These are phyloP conservation scores for Thunnus maccoyii DNA, from an alignment of 2,113 vertebrate genomes.

Conservation along the genomic window DNA sequence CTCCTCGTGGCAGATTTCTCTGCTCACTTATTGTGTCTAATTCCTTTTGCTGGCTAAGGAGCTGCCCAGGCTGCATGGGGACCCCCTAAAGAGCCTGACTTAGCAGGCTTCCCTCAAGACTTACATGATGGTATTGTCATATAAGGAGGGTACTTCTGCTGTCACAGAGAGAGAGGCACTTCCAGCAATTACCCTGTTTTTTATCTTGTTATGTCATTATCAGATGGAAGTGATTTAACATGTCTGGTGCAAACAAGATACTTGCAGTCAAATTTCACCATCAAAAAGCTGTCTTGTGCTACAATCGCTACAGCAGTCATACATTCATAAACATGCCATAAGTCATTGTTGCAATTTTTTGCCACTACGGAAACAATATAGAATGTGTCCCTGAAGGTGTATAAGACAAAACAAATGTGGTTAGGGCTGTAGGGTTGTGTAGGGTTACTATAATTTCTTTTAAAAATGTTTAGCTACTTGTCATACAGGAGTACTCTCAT, in stretches of 20 bases:
- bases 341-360: conserved; percentile 53
- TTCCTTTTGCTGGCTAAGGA: conserved; percentile 55
- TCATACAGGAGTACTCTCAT: conserved; percentile 41
- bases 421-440: not conserved
- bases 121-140: conserved; percentile 40
- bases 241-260: conserved; percentile 39
- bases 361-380: not conserved
- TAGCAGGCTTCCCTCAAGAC: conserved; percentile 41
- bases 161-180: conserved; percentile 29
- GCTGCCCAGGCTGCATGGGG: conserved; percentile 18
- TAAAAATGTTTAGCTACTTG: conserved; percentile 39
- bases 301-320: conserved; percentile 20
- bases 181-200: conserved; percentile 15
- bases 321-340: conserved; percentile 61
- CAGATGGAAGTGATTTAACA: conserved; percentile 20
- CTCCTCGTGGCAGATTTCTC: conserved; percentile 64
- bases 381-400: conserved; percentile 7
- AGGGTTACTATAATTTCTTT: conserved; percentile 23
- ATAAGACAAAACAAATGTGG: conserved; percentile 35
- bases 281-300: conserved; percentile 35
- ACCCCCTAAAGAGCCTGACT: conserved; percentile 43
- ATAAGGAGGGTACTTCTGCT: conserved; percentile 23
- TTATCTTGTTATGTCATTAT: conserved; percentile 31
- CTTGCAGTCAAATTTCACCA: conserved; percentile 31
- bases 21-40: conserved; percentile 57